Conservation (phyloP, 2,797 vertebrate species). For the Crenuchus spilurus region DNA sequence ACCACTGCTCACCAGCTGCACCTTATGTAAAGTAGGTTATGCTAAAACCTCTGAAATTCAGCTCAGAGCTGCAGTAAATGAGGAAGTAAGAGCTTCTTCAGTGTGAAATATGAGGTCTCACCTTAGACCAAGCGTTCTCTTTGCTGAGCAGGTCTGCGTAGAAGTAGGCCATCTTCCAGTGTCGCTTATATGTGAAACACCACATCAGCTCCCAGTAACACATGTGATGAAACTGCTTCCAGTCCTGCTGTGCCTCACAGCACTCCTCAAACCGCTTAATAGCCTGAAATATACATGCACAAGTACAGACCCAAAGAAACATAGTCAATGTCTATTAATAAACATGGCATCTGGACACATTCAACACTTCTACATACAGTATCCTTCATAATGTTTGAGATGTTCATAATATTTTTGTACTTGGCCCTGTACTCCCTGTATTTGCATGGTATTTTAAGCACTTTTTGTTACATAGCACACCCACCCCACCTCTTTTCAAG, state of each 20-base stretch:
- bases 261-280: constrained; percentile 91
- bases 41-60: too few relatives aligned
- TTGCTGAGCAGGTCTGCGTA: constrained; percentile 96
- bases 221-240: constrained; percentile 99
- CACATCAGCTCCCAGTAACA: constrained; percentile 99
- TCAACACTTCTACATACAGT: constrained; percentile 9
- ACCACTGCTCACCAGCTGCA: too few relatives aligned
- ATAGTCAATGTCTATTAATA: not conserved
- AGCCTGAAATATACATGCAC: constrained; percentile 75
- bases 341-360: not conserved
- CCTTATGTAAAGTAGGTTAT: too few relatives aligned
- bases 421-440: too few relatives aligned
- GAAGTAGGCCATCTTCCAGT: constrained; percentile 99
- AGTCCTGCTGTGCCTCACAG: constrained; percentile 93
- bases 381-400: too few relatives aligned
- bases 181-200: constrained; percentile 96
- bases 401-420: too few relatives aligned
- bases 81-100: too few relatives aligned
- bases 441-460: too few relatives aligned
- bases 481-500: too few relatives aligned
- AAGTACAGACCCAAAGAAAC: constrained; percentile 23
- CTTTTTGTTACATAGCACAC: too few relatives aligned
- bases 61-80: not conserved
- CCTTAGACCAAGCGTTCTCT: constrained; percentile 98
- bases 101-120: constrained; percentile 54